Percentiles rank a stretch among this genome's conserved stretches.
Conservation (phyloP, 2,113 vertebrate species). For the Sander vitreus region DNA sequence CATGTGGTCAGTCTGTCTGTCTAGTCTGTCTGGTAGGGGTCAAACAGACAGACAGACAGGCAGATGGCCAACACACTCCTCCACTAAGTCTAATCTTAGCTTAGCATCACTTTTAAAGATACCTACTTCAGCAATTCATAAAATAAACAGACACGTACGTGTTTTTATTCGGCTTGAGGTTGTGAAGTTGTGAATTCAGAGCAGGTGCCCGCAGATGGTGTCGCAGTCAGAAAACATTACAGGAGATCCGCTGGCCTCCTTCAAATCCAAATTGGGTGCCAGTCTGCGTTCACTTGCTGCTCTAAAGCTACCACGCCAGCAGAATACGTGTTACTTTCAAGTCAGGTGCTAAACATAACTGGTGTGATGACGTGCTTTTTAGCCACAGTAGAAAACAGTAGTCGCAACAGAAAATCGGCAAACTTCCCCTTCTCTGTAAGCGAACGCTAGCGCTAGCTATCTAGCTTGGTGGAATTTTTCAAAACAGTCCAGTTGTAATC, state of each 20-base stretch:
- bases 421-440: no score
- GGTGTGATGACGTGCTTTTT: background rate
- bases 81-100: conserved; percentile 47
- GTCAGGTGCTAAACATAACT: background rate
- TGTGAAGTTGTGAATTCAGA: background rate
- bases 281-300: background rate
- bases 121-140: conserved; percentile 44
- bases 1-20: background rate
- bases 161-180: conserved; percentile 5
- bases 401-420: no score
- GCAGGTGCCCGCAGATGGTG: background rate
- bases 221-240: background rate
- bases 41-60: background rate
- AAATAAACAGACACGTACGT: conserved; percentile 33
- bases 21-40: background rate
- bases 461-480: no score
- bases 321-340: background rate
- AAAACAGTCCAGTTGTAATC: no score
- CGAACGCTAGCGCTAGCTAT: no score
- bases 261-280: background rate
- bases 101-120: conserved; percentile 27
- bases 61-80: background rate
- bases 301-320: background rate
- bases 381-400: no score
- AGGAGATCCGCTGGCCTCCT: conserved; percentile 6